Base-by-base conservation (phyloP, 1,140 invertebrate genomes). In the Euura saliciscinereae region DNA sequence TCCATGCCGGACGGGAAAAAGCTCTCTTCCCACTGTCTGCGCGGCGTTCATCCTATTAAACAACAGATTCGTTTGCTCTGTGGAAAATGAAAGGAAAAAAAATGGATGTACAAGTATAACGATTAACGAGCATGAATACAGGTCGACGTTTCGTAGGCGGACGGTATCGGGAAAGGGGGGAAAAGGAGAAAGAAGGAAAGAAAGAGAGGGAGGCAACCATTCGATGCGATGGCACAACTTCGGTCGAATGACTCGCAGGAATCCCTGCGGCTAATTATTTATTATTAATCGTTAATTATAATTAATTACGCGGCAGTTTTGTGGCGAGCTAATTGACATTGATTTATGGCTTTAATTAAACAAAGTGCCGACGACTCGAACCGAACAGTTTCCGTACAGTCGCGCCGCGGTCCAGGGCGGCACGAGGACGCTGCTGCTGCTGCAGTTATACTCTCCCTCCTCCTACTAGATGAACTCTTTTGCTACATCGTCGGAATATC, bases 261-360 rank as follows among this genome's bases (percentile, higher is more conserved):
- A 64, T 77, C 43, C 10, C 65, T 46, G 51, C 28, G 73, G 69
- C 75, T 82, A 79, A 82, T 81, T 82, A 79, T 77, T 78, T 83
- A 81, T 79, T 82, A 82, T 83, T 83, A 83, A 82, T 83, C 80
- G 78, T 84, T 84, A 80, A 83, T 81, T 79, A 78, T 83, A 84
- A 84, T 84, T 84, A 83, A 83, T 84, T 78, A 78, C 74, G 68
- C 45, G 71, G 66, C 72, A 68, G 66, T 71, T 75, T 65, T 71
- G 76, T 66, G 76, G 74, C 73, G 75, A 71, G 67, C 80, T 85
- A 86, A 87, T 84, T 87, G 84, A 85, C 84, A 85, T 83, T 87
- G 85, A 87, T 86, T 85, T 83, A 86, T 85, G 83, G 77, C 76
- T 87, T 86, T 85, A 86, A 87, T 87, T 85, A 86, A 86, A 85